Base-by-base conservation (phyloP, 2,797 vertebrate genomes). In the Catharus ustulatus region DNA sequence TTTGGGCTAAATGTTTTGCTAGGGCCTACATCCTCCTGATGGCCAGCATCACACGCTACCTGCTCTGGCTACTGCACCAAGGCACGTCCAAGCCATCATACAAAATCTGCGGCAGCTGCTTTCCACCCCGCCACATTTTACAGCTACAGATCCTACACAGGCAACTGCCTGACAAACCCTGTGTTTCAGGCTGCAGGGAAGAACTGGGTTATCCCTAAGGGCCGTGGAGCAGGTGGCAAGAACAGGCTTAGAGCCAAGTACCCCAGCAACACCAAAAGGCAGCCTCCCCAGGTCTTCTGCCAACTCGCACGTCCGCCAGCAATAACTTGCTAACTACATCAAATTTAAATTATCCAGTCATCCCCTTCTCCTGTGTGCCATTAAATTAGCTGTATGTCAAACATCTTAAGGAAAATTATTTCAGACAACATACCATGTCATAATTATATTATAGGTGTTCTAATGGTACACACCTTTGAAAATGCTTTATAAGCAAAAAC, bases 271-370 rank as follows among this genome's bases (percentile, higher is more conserved):
- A 43, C 67, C 21, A 4, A 62, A 90, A 73, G 3, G 7, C 23
- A 58, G 52, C 38, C 22, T 38, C 42, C 20, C 22, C 11, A 11
- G 5, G 13, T 57, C 59, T 59, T 61, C 42, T 24, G 66, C 40
- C 61, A 75, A 12, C 24, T 61, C 5, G 0, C 52, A 54, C 0
- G 3, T 29, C 67, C 0, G 1, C 45, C 17, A 49, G 43, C n/a
- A 52, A 8, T 13, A 69, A 72, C 49, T 54, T 48, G 19, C 30
- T 67, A 77, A 83, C 22, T 36, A 67, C 32, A 32, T 13, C 54
- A 26, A 29, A 59, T 79, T 58, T 29, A 1, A 21, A 42, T 63
- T n/a, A 66, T 13, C 17, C 67, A 34, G 43, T 59, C 27, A 29
- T 32, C 58, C 51, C 45, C 75, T 81, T 36, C 82, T 90, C 72